phyloP scores from a whole-genome alignment of 2,888 invertebrate genomes.

The Plemyria rubiginata region DNA sequence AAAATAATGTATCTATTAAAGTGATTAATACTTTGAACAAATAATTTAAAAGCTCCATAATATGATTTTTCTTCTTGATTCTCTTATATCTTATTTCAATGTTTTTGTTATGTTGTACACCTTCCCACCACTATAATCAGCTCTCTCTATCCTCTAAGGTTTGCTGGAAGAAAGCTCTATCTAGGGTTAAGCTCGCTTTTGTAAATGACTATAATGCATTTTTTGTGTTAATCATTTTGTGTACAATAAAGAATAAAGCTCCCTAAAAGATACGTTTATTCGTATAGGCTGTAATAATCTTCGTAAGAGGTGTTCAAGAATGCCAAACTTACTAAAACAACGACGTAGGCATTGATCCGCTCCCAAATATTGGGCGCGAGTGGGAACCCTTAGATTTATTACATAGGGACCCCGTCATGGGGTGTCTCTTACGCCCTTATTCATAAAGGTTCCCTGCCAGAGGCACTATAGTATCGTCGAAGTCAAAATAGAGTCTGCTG shows the following conservation, averaged over 20 bases:
- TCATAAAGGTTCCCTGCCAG: not conserved
- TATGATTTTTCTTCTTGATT: no score
- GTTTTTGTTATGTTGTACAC: no score
- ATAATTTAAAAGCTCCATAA: not conserved
- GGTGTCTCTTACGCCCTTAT: conserved; percentile 18
- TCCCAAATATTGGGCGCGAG: conserved; percentile 57
- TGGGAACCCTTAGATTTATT: conserved; percentile 64
- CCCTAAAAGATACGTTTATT: conserved; percentile 1
- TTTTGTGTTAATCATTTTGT: no score
- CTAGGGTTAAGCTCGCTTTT: no score
- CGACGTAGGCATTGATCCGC: conserved; percentile 47
- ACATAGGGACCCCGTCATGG: conserved; percentile 47
- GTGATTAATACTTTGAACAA: not conserved
- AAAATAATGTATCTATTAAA: no score
- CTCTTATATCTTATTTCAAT: no score
- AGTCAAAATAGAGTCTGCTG: not conserved
- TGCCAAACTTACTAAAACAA: conserved; percentile 49
- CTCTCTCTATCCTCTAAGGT: no score
- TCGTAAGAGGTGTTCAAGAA: conserved; percentile 31
- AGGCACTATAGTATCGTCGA: not conserved
- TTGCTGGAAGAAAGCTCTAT: no score
- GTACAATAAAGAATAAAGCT: no score
- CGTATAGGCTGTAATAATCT: conserved; percentile 16
- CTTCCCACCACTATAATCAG: no score
- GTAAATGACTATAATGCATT: no score